These are phyloP conservation scores for Acanthosoma haemorrhoidale DNA, from an alignment of 2,888 invertebrate genomes.

Conservation along the genomic window DNA sequence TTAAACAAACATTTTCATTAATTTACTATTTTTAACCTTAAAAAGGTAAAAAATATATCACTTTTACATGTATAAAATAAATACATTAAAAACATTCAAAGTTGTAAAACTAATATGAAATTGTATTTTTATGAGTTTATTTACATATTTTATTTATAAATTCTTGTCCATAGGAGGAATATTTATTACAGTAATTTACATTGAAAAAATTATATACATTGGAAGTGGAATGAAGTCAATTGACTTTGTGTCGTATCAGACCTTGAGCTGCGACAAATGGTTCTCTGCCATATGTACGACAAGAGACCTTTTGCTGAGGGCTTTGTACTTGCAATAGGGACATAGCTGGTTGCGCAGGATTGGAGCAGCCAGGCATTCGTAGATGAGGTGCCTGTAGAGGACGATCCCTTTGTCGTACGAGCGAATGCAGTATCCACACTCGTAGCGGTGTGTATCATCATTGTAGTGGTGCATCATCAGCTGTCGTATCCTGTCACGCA, in stretches of 20 bases:
- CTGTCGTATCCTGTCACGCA: conserved; percentile 13
- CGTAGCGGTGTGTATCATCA: neutral
- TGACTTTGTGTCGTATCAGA: neutral
- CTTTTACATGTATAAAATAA: conserved; percentile 2
- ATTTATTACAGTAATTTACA: neutral
- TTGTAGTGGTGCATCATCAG: conserved; percentile 17
- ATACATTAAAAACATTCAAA: conserved; percentile 4
- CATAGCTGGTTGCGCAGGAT: conserved; percentile 28
- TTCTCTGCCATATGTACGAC: conserved; percentile 31
- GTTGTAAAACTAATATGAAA: neutral
- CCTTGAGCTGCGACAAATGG: conserved; percentile 1
- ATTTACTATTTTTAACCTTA: neutral
- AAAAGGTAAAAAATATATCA: conserved; percentile 12
- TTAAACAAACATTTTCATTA: neutral
- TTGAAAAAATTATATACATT: conserved; percentile 5
- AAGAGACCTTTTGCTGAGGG: conserved; percentile 29
- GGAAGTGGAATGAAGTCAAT: neutral
- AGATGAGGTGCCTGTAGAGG: conserved; percentile 28
- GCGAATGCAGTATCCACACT: conserved; percentile 17
- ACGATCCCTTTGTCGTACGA: neutral
- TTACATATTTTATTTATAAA: neutral
- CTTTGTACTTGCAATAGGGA: conserved; percentile 31
- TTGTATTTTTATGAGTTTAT: neutral
- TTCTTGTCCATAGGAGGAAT: neutral
- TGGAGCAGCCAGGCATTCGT: conserved; percentile 24